Conservation (phyloP, 2,797 vertebrate species). For the Erpetoichthys calabaricus region DNA sequence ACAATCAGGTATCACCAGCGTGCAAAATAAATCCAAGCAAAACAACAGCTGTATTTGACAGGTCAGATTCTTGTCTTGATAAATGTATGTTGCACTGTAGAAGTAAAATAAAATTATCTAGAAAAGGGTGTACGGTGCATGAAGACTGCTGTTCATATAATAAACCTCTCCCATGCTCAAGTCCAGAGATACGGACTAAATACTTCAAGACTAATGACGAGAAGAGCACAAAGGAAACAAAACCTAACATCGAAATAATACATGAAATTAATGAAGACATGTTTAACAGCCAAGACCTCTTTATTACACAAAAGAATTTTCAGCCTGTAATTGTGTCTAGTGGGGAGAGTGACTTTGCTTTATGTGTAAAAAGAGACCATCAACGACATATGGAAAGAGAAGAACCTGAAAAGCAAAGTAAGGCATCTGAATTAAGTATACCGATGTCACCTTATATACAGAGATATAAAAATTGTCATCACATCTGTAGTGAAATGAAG, state of each 20-base stretch:
- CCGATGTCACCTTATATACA: background rate
- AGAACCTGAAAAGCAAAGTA: background rate
- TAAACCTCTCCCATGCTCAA: background rate
- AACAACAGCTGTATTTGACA: slow-evolving; percentile 41
- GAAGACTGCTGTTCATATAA: slow-evolving; percentile 2
- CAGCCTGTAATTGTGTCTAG: slow-evolving; percentile 26
- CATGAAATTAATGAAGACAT: slow-evolving; percentile 30
- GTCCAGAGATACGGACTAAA: background rate
- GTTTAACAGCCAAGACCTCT: slow-evolving; percentile 54
- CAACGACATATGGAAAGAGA: background rate
- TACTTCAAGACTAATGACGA: background rate
- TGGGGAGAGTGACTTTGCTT: slow-evolving; percentile 16
- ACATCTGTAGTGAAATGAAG: background rate
- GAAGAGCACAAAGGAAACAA: background rate
- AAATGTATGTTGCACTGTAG: background rate
- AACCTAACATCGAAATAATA: slow-evolving; percentile 15
- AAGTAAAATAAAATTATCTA: background rate
- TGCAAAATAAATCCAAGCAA: slow-evolving; percentile 14
- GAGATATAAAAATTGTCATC: background rate
- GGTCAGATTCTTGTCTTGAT: slow-evolving; percentile 10
- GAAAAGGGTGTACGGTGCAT: background rate
- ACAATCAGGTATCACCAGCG: slow-evolving; percentile 13
- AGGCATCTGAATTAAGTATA: background rate
- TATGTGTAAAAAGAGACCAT: background rate
- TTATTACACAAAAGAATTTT: slow-evolving; percentile 59